Evolutionary conservation across 2,888 invertebrate species (phyloP), one percentile per base, ranked within the genome.

Genomic region (Corbicula japonica): DNA sequence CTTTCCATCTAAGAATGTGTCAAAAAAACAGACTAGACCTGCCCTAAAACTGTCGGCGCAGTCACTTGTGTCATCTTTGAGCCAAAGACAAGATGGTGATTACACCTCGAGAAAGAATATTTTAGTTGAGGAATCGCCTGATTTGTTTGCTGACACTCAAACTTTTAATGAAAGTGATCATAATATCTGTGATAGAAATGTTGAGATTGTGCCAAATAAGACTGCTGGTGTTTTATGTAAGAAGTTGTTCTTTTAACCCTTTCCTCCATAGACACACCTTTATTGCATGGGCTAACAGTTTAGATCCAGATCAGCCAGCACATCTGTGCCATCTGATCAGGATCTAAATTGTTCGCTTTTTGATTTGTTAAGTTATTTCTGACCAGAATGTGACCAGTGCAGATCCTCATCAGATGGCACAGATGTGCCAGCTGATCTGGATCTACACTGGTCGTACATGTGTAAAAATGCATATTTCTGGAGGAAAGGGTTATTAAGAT

Each of bases 181-280:
- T 44, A 12, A 26, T 41, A 60, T 65, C 50, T 65, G 58, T 65
- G 58, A 63, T 71, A 54, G 2, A 41, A 34, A 1, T 1, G n/a
- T 30, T 8, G n/a, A 48, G 21, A 70, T 32, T 71, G 44, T 35
- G 34, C 35, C 34, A 15, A 44, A 61, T n/a, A 23, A 44, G 54
- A 44, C 21, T 26, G 6, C 34, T 26, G 44, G 15, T 71, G 41
- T 58, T 50, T 60, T 76, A 65, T 65, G 76, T 54, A 76, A 76
- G 44, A 76, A 76, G 66, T 65, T 76, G 50, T 70, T 71, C 48
- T 65, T 54, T 65, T 70, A 76, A 60, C 41, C 15, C 15, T 21
- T 60, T n/a, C n/a, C n/a, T n/a, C n/a, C n/a, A 41, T 61, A 15
- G 12, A 58, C 15, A 32, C 15, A 30, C 18, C 5, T 56, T 32